phyloP scores from a whole-genome alignment of 92 coral and sea anemone species.

The Epizoanthus stellaris region DNA sequence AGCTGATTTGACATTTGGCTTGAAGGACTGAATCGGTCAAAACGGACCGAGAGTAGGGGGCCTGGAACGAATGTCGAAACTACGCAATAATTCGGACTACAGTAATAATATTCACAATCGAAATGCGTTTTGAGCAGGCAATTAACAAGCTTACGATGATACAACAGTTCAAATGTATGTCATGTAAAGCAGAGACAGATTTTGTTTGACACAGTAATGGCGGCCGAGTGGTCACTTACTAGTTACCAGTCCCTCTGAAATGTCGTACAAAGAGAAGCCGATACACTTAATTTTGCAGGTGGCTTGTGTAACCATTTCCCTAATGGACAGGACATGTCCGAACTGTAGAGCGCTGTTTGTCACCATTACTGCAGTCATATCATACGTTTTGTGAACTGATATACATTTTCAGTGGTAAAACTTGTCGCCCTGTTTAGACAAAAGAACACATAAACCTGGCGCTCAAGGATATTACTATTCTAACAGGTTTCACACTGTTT shows the following conservation, averaged over 20 bases:
- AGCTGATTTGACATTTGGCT: neutral
- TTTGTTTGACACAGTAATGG: neutral
- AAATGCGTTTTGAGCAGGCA: neutral
- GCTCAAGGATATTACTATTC: neutral
- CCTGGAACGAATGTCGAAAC: neutral
- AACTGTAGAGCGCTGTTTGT: neutral
- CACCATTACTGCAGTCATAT: neutral
- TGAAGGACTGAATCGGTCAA: neutral
- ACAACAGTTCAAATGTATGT: neutral
- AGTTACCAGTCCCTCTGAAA: slow-evolving; percentile 5
- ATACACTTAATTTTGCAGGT: neutral
- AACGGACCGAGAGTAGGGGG: neutral
- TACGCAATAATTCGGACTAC: too few relatives aligned
- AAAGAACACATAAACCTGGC: neutral
- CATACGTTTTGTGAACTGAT: neutral
- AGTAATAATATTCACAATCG: neutral
- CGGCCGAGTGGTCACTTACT: neutral
- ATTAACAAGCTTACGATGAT: neutral
- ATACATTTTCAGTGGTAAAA: neutral
- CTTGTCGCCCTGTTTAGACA: neutral
- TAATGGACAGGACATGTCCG: neutral
- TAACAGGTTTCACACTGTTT: slow-evolving; percentile 11
- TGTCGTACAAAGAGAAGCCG: neutral
- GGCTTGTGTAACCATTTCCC: slow-evolving; percentile 14
- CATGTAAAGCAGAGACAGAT: too few relatives aligned